Percentiles rank a stretch among this genome's conserved stretches.
Conservation (phyloP, 2,797 vertebrate genomes). For the Onychomys torridus region DNA sequence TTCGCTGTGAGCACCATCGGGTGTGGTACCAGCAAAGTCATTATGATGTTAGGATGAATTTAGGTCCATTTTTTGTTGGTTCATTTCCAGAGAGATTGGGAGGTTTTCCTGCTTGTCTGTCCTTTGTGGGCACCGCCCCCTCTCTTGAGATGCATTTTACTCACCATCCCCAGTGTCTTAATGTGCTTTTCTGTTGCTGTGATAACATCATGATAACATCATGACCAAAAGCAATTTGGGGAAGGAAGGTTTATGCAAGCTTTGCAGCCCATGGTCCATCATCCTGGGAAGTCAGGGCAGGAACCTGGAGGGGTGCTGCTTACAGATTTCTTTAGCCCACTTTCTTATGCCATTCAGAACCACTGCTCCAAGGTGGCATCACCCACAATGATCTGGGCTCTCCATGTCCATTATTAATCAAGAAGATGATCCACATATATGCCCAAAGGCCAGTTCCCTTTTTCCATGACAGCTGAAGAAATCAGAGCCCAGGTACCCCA, state of each 20-base stretch:
- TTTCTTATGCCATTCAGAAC: not conserved
- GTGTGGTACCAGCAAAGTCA: not conserved
- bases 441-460: not conserved
- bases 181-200: not conserved
- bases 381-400: not conserved
- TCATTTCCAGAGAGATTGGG: not conserved
- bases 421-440: not conserved
- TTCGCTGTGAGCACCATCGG: not conserved
- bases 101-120: no score
- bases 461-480: not conserved
- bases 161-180: not conserved
- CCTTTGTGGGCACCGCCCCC: no score
- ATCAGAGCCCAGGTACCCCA: no score
- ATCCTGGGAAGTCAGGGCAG: not conserved
- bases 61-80: not conserved
- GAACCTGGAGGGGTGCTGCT: not conserved
- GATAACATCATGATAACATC: not conserved
- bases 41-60: fast-evolving
- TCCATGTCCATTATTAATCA: not conserved
- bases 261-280: not conserved
- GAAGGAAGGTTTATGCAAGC: not conserved
- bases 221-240: not conserved
- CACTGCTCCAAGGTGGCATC: not conserved
- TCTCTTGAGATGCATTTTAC: not conserved
- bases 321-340: not conserved